Base-by-base conservation (phyloP, 2,797 vertebrate genomes). In the Distichodus sexfasciatus region DNA sequence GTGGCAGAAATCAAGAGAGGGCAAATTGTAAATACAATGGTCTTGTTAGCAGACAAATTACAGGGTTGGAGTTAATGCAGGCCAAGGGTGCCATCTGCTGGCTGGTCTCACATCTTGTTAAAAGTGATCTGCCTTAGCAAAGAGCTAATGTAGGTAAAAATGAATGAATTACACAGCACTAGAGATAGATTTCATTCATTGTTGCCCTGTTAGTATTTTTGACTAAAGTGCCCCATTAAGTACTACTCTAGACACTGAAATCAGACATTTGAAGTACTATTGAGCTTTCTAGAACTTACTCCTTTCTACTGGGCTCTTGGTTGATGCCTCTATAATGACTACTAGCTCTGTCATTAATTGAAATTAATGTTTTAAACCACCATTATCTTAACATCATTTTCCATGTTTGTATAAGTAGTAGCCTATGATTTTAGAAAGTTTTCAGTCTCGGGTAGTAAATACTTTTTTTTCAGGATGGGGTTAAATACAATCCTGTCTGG, bases 271-370 rank as follows among this genome's bases (percentile, higher is more conserved):
- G 55, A 69, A 58, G 44, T 31, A 28, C 44, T 33, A 35, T 24
- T 36, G 19, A 58, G 55, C 38, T 48, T 38, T 60, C 38, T 61
- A 54, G 73, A 74, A 44, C 48, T 58, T 72, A 46, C 58, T 60
- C 72, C 80, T 57, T 47, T 47, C 35, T 59, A 66, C 63, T 66
- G 47, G 28, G 43, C 23, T 51, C 35, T 68, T 79, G 82, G 76
- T 7, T 69, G 81, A 83, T 79, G 81, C 86, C 85, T 84, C 86
- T 77, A 76, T 79, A 77, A 73, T 84, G 84, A 90, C 84, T 78
- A 88, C 85, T 84, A 82, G 74, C 79, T 83, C 79, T 83, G 83
- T 82, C 76, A 80, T 78, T 82, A 78, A 84, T 88, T 85, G 85
- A 86, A 86, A 84, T 76, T 59, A 48, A 17, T 60, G 29, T 51